These are phyloP conservation scores for Sebastes matsubarae DNA, from an alignment of 2,797 vertebrate genomes.

Conservation along the genomic window DNA sequence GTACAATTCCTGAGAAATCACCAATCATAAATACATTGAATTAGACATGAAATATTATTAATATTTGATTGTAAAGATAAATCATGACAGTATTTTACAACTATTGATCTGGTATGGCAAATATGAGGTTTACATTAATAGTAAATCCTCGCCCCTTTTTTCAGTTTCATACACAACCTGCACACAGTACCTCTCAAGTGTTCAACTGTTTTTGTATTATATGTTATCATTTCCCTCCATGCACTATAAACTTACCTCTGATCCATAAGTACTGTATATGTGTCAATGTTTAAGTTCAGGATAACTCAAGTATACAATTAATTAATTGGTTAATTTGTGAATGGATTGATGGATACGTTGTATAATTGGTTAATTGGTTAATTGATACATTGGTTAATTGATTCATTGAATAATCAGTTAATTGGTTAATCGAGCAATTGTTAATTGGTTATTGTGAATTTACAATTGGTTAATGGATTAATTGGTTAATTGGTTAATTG, in stretches of 20 bases:
- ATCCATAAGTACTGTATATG: slow-evolving; percentile 52
- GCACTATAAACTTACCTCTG: slow-evolving; percentile 52
- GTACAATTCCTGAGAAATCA: slow-evolving; percentile 19
- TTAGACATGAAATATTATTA: slow-evolving; percentile 7
- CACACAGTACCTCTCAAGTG: slow-evolving; percentile 17
- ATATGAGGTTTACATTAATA: slow-evolving; percentile 11
- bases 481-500: no score
- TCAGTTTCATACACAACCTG: slow-evolving; percentile 3
- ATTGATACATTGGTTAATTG: no score
- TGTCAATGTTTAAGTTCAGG: slow-evolving; percentile 13
- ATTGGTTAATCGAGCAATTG: no score
- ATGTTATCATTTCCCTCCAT: slow-evolving; percentile 11
- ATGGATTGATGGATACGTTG: rapidly evolving
- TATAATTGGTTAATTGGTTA: no score
- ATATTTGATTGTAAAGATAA: slow-evolving; percentile 20
- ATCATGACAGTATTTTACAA: slow-evolving; percentile 29
- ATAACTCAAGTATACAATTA: not conserved
- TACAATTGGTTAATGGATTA: no score
- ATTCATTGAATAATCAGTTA: no score
- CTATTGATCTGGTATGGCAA: slow-evolving; percentile 10
- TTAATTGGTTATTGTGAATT: no score
- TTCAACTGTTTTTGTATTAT: slow-evolving; percentile 10
- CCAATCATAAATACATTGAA: slow-evolving; percentile 10
- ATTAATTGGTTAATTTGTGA: no score
- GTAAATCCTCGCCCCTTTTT: not conserved